Evolutionary conservation across 2,113 vertebrate species (phyloP), one percentile per base, ranked within the genome.

Genomic region (Pogonocichla stellata): DNA sequence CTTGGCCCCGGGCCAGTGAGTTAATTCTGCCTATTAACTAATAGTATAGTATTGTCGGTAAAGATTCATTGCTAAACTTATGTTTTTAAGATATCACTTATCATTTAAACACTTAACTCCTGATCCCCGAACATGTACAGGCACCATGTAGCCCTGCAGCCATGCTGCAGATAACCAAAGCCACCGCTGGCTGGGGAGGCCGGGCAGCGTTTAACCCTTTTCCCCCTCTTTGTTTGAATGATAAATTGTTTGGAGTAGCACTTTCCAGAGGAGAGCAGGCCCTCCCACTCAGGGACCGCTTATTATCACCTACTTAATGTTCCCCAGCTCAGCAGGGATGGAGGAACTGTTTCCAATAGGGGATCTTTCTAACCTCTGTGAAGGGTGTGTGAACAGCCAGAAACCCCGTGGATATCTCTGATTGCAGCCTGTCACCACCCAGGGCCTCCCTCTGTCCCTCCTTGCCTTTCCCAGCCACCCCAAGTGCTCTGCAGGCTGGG

Each of bases 1-100:
- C 51, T 92, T 97, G 97, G 97, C 97, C 93, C 70, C 83, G 45
- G 81, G 98, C 97, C 98, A 97, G 95, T 45, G 86, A 89, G 92
- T 95, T 97, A 90, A 81, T 97, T 95, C 94, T 84, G 91, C 93
- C 94, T 95, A 97, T 97, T 98, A 98, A 97, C 97, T 97, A 97
- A 97, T 94, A 97, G 95, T 88, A 93, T 78, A 84, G 97, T 92
- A 93, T 96, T 97, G 97, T 88, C 88, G 53, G 86, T 95, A 91
- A 95, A 96, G 97, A 97, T 97, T 97, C 96, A 95, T 97, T 93
- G 97, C 96, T 95, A 94, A 97, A 97, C 95, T 91, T 80, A 81
- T 91, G 86, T 96, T 97, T 97, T 97, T 96, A 92, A 96, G 96
- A 96, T 96, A 96, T 94, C 93, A 53, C 92, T 96, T 96, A 93